phyloP scores from a whole-genome alignment of 1,140 invertebrate species.

The Antheraea pernyi region DNA sequence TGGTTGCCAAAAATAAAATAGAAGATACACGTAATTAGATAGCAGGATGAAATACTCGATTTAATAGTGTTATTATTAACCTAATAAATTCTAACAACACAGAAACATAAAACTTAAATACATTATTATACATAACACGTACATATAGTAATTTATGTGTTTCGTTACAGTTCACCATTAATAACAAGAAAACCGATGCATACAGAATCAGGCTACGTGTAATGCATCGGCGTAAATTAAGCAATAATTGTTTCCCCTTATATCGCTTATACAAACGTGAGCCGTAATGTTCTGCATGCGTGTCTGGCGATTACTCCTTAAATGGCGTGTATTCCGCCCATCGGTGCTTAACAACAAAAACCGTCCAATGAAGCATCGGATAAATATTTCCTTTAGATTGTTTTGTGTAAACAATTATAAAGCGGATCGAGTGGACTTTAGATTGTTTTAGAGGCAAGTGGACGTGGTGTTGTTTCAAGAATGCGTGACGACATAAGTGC shows the following conservation, averaged over 20 bases:
- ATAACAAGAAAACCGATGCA: background rate
- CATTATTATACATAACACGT: background rate
- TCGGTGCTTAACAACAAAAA: background rate
- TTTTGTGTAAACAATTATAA: background rate
- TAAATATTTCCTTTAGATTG: slow-evolving; percentile 32
- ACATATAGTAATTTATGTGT: background rate
- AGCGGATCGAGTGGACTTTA: background rate
- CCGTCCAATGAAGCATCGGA: slow-evolving; percentile 24
- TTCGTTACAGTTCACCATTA: background rate
- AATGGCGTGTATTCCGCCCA: background rate
- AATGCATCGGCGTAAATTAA: slow-evolving; percentile 7
- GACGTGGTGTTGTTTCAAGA: slow-evolving; percentile 1
- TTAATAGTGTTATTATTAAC: too few relatives aligned
- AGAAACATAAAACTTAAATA: background rate
- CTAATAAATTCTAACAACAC: too few relatives aligned
- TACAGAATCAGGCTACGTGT: background rate
- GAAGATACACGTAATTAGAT: too few relatives aligned
- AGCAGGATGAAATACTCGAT: too few relatives aligned
- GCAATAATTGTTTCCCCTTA: slow-evolving; percentile 8
- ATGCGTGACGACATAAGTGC: background rate
- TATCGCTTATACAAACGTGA: slow-evolving; percentile 1
- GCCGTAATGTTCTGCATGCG: slow-evolving; percentile 1
- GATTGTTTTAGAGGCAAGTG: background rate
- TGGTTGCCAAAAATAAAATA: too few relatives aligned
- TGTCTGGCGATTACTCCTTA: slow-evolving; percentile 2